These are phyloP conservation scores for Embiotoca jacksoni DNA, from an alignment of 2,113 vertebrate species.

Conservation along the genomic window DNA sequence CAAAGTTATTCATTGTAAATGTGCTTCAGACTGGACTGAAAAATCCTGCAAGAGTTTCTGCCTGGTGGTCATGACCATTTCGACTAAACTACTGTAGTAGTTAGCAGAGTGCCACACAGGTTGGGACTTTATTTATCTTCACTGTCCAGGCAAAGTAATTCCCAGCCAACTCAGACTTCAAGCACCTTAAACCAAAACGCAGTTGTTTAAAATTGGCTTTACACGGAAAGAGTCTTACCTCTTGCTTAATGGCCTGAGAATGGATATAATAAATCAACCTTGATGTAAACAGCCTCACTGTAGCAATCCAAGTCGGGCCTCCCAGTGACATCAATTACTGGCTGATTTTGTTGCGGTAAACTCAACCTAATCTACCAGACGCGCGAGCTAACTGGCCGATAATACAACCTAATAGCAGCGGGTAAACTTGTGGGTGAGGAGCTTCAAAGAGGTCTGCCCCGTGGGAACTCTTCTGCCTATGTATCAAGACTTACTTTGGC, in stretches of 20 bases:
- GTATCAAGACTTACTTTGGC: constrained; percentile 42
- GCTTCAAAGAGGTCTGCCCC: constrained; percentile 49
- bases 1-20: neutral
- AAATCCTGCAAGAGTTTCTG: neutral
- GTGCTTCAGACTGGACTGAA: neutral
- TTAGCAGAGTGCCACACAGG: neutral
- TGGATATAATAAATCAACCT: constrained; percentile 58
- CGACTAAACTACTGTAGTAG: neutral
- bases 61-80: neutral
- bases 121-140: constrained; percentile 20
- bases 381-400: constrained; percentile 30
- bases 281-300: constrained; percentile 37
- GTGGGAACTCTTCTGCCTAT: constrained; percentile 6
- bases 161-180: constrained; percentile 5
- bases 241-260: constrained; percentile 48
- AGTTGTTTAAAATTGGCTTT: constrained; percentile 49
- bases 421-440: constrained; percentile 16
- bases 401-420: constrained; percentile 28
- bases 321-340: constrained; percentile 37
- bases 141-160: constrained; percentile 20
- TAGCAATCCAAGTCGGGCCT: constrained; percentile 24
- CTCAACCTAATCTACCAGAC: constrained; percentile 44
- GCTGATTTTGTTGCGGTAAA: constrained; percentile 53
- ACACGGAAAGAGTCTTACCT: constrained; percentile 20
- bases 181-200: constrained; percentile 31